Evolutionary conservation across 2,797 vertebrate genomes (phyloP), one percentile per base, ranked within the genome.

Genomic region (Oreochromis mossambicus): DNA sequence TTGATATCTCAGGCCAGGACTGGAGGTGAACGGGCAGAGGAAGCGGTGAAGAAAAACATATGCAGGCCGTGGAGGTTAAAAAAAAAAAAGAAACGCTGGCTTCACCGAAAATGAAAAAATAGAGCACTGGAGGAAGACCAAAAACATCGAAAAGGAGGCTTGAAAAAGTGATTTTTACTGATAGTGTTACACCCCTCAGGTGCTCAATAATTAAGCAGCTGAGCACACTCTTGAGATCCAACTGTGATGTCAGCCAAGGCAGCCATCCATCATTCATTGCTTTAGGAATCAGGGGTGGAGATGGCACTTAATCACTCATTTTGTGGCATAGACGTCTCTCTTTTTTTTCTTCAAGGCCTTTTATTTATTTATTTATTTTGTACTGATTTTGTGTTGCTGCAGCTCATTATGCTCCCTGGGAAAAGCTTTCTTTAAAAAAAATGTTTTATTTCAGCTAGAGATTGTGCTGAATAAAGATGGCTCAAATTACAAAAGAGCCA

Each of bases 201-300:
- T 92, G 79, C 56, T 95, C 85, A 91, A 90, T 93, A 91, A 94
- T 93, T 88, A 92, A 95, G 82, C 83, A 91, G 86, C 87, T 86
- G 79, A 91, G 87, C 81, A 51, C 82, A 87, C 86, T 87, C 83
- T 75, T 77, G 88, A 87, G 88, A 89, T 88, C 87, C 82, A 80
- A 75, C 82, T 4, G 80, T 32, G 89, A 93, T 88, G 92, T 92
- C 93, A 92, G 73, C 78, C 80, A 26, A 90, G 82, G 89, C 84
- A 86, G 68, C 78, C 85, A 92, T 95, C 92, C 82, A 91, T 94
- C 94, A 93, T 90, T 89, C 83, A 85, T 88, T 26, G 83, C 87
- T 94, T 89, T 68, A 90, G 89, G 88, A 91, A 86, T 91, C 83
- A 89, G 83, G 52, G 21, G 52, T 66, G 58, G 78, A 90, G 87